Conservation (phyloP, 1,140 invertebrate genomes). For the Calephelis virginiensis region DNA sequence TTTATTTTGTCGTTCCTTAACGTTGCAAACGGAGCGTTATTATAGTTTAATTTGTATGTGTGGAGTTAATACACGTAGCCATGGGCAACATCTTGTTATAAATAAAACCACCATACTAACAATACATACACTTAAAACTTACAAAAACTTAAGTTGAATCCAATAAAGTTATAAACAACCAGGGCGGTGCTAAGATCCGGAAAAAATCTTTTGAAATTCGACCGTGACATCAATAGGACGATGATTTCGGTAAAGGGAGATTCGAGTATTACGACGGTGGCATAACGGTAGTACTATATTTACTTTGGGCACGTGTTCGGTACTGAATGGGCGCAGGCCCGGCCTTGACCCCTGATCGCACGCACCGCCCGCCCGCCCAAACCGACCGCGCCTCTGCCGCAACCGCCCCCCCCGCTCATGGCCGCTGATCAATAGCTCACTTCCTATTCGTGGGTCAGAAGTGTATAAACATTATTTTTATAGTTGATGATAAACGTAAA, state of each 20-base stretch:
- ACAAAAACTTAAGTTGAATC: too few relatives aligned
- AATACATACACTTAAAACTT: too few relatives aligned
- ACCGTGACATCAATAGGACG: neutral
- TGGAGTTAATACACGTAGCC: too few relatives aligned
- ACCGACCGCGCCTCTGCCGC: conserved; percentile 53
- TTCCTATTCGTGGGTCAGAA: neutral
- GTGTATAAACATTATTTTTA: neutral
- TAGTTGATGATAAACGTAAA: too few relatives aligned
- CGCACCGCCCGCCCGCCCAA: conserved; percentile 61
- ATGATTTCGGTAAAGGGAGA: conserved; percentile 29
- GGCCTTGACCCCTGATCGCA: conserved; percentile 67
- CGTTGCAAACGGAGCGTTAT: too few relatives aligned
- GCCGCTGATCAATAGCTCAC: conserved; percentile 65
- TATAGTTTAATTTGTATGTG: too few relatives aligned
- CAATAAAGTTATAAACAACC: too few relatives aligned
- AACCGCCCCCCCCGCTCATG: conserved; percentile 31
- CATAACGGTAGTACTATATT: conserved; percentile 70
- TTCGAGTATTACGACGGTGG: conserved; percentile 40
- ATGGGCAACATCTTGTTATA: too few relatives aligned
- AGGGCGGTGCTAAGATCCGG: too few relatives aligned
- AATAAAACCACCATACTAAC: too few relatives aligned
- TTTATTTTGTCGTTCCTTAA: too few relatives aligned
- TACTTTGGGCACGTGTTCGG: conserved; percentile 73
- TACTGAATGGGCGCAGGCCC: conserved; percentile 66
- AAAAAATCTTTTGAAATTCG: neutral